Evolutionary conservation across 1,140 invertebrate species (phyloP), one percentile per base, ranked within the genome.

Genomic region (Andrena cerasifolii): DNA sequence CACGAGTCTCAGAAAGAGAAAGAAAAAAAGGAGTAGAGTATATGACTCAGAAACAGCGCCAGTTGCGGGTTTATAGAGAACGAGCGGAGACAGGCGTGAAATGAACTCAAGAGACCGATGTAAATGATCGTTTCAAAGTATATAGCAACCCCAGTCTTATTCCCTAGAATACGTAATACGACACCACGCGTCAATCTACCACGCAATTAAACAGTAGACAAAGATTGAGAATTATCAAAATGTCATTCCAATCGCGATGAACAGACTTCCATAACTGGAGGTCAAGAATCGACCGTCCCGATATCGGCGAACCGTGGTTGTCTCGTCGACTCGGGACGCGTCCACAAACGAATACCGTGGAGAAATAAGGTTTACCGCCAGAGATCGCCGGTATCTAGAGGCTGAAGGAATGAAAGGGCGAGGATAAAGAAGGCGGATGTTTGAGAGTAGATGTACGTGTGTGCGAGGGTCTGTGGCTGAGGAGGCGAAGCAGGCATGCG

Each of bases 321-420:
- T 36, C 8, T 58, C 40, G 43, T 68, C 58, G 56, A 47, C 16
- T 16, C 36, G 61, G 47, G 28, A 73, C 58, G 59, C 33, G 73
- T 72, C 79, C 61, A 47, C 67, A 51, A 75, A 77, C 78, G 76
- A 83, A 80, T 74, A 56, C 53, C 76, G 63, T 79, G 61, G 81
- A 83, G 78, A 78, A 86, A 79, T 86, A 86, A 85, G 78, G 75
- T 86, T 83, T 85, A 73, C 72, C 81, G 49, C 33, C 67, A 72
- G 72, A 81, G 84, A 86, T 81, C 78, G 84, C 47, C 73, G 62
- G 70, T 75, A 82, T 83, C 80, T 82, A 58, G 72, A 76, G 51
- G 56, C 51, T 59, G 53, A 63, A 71, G 74, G 33, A 74, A 51
- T 36, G 72, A 66, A 56, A 68, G 78, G 74, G 67, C 51, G 58